Percentiles rank a stretch among this genome's conserved stretches.
phyloP scores from a whole-genome alignment of 2,888 invertebrate genomes.

The Drepanosiphum platanoidis region DNA sequence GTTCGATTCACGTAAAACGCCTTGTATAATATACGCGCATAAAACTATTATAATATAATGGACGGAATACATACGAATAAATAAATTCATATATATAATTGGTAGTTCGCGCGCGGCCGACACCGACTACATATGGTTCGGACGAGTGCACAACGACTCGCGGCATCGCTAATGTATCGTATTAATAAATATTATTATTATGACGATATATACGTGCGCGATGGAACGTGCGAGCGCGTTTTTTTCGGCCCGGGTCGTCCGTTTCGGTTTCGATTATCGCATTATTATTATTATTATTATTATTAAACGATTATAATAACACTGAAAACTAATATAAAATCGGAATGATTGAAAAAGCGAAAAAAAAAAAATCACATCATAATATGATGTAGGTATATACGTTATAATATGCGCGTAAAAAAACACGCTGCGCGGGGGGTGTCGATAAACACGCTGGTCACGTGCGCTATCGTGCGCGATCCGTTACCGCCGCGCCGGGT shows the following conservation, averaged over 20 bases:
- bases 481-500: constrained; percentile 4
- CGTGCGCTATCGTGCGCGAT: constrained; percentile 48
- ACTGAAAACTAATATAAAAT: constrained; percentile 25
- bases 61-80: too few relatives aligned
- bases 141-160: too few relatives aligned
- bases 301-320: constrained; percentile 38
- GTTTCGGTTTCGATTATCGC: constrained; percentile 43
- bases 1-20: too few relatives aligned
- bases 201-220: too few relatives aligned
- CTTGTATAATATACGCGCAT: too few relatives aligned
- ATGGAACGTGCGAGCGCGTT: too few relatives aligned
- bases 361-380: too few relatives aligned
- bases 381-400: too few relatives aligned
- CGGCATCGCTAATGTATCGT: neutral
- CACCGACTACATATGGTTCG: too few relatives aligned
- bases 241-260: neutral
- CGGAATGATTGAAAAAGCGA: constrained; percentile 12
- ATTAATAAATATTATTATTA: neutral
- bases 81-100: too few relatives aligned
- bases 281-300: neutral
- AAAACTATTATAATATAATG: too few relatives aligned
- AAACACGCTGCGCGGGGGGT: constrained; percentile 29
- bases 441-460: constrained; percentile 59
- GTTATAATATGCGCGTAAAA: neutral
- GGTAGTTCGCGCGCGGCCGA: too few relatives aligned